phyloP scores from a whole-genome alignment of 2,888 invertebrate genomes.

The Macroteleia sp. region DNA sequence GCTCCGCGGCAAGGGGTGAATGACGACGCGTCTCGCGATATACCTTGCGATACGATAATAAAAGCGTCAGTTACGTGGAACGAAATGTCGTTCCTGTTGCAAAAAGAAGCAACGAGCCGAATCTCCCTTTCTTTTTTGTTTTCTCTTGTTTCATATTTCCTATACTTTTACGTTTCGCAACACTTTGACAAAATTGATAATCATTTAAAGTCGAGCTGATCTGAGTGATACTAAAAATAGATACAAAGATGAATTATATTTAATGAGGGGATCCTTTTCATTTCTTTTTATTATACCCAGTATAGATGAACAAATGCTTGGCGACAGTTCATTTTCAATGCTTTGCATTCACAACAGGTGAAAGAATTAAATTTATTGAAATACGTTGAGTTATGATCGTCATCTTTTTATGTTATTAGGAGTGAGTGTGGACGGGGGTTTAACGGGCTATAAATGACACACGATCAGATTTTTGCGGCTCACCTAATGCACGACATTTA shows the following conservation, averaged over 20 bases:
- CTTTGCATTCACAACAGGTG: constrained; percentile 22
- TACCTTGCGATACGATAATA: constrained; percentile 28
- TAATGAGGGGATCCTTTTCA: constrained; percentile 47
- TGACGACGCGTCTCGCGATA: constrained; percentile 41
- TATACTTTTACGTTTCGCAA: background rate
- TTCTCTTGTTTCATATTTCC: background rate
- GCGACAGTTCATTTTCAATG: constrained; percentile 21
- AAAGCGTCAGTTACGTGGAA: constrained; percentile 42
- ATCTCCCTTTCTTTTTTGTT: constrained; percentile 4
- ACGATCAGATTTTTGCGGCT: constrained; percentile 37
- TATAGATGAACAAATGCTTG: constrained; percentile 7
- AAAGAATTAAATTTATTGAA: constrained; percentile 48
- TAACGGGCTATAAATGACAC: constrained; percentile 41
- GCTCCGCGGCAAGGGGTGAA: constrained; percentile 36
- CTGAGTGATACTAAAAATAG: constrained; percentile 23
- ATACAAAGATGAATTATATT: constrained; percentile 24
- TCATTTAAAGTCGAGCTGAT: constrained; percentile 68
- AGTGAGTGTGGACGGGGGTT: background rate
- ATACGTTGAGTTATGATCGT: constrained; percentile 27
- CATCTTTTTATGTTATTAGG: no score
- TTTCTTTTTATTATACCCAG: constrained; percentile 45
- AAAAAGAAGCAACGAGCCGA: constrained; percentile 29
- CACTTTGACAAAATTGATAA: constrained; percentile 63
- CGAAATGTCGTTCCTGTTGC: constrained; percentile 10
- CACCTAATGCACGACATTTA: constrained; percentile 8